These are phyloP conservation scores for Melolontha melolontha DNA, from an alignment of 2,888 invertebrate genomes.

Conservation along the genomic window DNA sequence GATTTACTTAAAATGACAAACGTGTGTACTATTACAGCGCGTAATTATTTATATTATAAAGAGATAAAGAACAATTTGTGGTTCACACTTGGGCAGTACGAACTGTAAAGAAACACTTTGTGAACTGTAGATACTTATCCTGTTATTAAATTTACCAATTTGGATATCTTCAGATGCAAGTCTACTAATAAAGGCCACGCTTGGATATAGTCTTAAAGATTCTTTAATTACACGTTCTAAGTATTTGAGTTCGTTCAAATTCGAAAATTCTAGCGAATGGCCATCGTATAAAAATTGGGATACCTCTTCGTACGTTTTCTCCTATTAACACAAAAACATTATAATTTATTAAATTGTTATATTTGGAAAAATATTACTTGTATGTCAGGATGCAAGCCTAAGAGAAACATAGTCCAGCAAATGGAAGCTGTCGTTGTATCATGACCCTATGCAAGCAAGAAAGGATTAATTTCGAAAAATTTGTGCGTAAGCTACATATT, in stretches of 20 bases:
- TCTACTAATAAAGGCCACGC: conserved; percentile 27
- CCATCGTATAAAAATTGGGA: conserved; percentile 1
- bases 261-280: conserved; percentile 1
- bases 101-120: no score
- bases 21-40: no score
- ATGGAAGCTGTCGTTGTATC: conserved; percentile 54
- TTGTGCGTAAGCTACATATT: conserved; percentile 5
- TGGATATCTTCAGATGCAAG: conserved; percentile 23
- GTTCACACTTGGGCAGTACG: no score
- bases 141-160: not conserved
- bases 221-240: conserved; percentile 38
- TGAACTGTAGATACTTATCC: no score
- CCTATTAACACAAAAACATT: not conserved
- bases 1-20: no score
- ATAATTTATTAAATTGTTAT: not conserved
- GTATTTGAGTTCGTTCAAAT: conserved; percentile 31
- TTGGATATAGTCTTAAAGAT: conserved; percentile 39
- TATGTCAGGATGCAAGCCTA: conserved; percentile 50
- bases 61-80: no score
- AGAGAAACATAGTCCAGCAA: conserved; percentile 53
- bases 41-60: no score
- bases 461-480: not conserved
- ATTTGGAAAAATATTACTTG: conserved; percentile 44
- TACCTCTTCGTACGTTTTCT: conserved; percentile 27
- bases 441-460: conserved; percentile 50